Evolutionary conservation across 2,797 vertebrate genomes (phyloP).

Genomic region (Vespertilio murinus): DNA sequence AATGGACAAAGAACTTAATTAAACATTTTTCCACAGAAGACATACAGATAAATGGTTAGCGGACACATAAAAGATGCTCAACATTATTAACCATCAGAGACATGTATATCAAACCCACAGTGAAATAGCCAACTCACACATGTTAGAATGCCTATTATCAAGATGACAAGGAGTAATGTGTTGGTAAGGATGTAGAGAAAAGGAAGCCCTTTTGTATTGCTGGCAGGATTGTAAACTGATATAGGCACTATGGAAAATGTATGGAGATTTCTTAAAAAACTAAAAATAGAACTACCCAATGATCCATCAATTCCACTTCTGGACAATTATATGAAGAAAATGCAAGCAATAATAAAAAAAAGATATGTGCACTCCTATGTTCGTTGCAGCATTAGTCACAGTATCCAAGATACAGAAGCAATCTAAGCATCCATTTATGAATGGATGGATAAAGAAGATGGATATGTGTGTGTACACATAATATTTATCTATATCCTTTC

Average conservation of each 20-base stretch:
- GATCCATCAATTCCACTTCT: background rate
- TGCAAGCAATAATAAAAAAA: too few species aligned
- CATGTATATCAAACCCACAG: too few species aligned
- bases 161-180: background rate
- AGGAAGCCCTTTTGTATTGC: background rate
- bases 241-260: background rate
- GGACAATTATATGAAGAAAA: background rate
- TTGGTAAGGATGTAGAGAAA: background rate
- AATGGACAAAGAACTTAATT: too few species aligned
- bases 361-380: background rate
- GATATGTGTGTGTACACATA: background rate
- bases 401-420: background rate
- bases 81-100: too few species aligned
- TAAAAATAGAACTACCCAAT: background rate
- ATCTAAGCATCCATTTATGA: background rate
- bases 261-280: background rate
- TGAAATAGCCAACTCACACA: too few species aligned
- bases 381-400: background rate
- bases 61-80: too few species aligned
- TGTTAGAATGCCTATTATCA: too few species aligned
- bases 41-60: too few species aligned
- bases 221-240: background rate
- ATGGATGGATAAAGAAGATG: background rate
- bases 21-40: too few species aligned
- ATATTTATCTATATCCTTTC: too few species aligned